Evolutionary conservation across 2,797 vertebrate species (phyloP), one percentile per base, ranked within the genome.

Genomic region (Bradypus variegatus): DNA sequence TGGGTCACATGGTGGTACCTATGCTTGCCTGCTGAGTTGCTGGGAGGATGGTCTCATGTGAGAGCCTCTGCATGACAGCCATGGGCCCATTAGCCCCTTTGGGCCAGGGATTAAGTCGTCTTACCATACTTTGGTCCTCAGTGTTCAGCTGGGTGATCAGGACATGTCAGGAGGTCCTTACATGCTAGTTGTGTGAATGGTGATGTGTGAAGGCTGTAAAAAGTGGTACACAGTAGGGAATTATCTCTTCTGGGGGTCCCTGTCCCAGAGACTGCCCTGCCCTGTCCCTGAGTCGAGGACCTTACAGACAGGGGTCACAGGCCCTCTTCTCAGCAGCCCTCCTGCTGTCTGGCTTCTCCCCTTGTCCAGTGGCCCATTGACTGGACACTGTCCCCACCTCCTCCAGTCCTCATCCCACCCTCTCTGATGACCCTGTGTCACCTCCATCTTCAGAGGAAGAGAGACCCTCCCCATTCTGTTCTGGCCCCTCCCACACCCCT

Each of bases 111-210:
- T 16, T 55, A 13, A 3, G 55, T 38, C 1, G 3, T 31, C 65
- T 31, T 15, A 3, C 31, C 18, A 15, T 0, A 7, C 33, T n/a
- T 13, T 50, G 36, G 86, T 60, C 45, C 78, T 33, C 8, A 1
- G 55, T 13, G 79, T 70, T 38, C 60, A 41, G 70, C 53, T 45
- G 0, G 0, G 12, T 25, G 88, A 55, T 33, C 60, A 31, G 67
- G 41, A 29, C 19, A 69, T 3, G 4, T 38, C 58, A n/a, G 25
- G 33, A 9, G 33, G 33, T 50, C 36, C n/a, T 4, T 8, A 12
- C 0, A 1, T 6, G 38, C 16, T 14, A 4, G 41, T 3, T 25
- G 38, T 7, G 58, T 60, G 78, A 36, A 13, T 8, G 38, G 11
- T 31, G 50, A 45, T 45, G 19, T 64, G 78, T 23, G 21, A 14